Evolutionary conservation across 2,888 invertebrate genomes (phyloP).

Genomic region (Apamea epomidion): DNA sequence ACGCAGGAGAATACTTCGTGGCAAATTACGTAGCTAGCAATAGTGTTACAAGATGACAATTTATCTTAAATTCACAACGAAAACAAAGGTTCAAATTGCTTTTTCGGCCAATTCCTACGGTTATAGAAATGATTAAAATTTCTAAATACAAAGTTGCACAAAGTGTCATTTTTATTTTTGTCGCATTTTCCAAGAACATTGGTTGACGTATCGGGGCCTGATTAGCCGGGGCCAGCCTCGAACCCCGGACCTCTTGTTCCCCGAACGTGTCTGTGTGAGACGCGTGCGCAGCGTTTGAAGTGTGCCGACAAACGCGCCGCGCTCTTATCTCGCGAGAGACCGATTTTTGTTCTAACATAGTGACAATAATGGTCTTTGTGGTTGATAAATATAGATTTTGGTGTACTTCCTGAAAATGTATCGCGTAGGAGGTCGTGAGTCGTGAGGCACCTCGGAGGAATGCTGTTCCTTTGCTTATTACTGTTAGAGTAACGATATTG

Average conservation of each 20-base stretch:
- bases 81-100: no score
- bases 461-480: constrained; percentile 24
- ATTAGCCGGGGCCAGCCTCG: constrained; percentile 82
- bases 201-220: constrained; percentile 80
- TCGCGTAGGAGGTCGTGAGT: constrained; percentile 47
- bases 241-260: constrained; percentile 84
- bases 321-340: constrained; percentile 84
- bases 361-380: constrained; percentile 88
- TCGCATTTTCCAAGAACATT: constrained; percentile 74
- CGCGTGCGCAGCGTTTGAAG: constrained; percentile 84
- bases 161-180: constrained; percentile 45
- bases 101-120: neutral
- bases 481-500: neutral
- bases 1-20: neutral
- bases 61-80: neutral
- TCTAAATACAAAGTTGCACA: constrained; percentile 31
- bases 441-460: constrained; percentile 29
- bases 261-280: constrained; percentile 78
- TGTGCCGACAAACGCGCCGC: constrained; percentile 87
- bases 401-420: constrained; percentile 74
- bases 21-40: constrained; percentile 1
- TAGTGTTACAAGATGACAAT: neutral
- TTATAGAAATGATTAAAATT: neutral
- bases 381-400: constrained; percentile 84
- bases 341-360: constrained; percentile 86